Evolutionary conservation across 2,113 vertebrate genomes (phyloP).

Genomic region (Rhizomys pruinosus): DNA sequence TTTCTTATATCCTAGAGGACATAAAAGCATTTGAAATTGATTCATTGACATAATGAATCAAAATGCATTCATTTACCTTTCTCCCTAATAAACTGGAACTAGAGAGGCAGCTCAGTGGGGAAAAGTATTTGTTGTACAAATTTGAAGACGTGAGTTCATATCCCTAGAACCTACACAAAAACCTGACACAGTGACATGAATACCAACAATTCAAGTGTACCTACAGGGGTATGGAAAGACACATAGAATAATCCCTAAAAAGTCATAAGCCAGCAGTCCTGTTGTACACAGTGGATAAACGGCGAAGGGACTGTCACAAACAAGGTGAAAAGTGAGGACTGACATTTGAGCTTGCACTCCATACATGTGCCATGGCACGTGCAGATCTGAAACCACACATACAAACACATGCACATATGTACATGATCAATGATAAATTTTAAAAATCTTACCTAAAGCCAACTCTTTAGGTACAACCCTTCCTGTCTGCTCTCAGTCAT

Average conservation of each 20-base stretch:
- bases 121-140: background rate
- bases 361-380: background rate
- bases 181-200: background rate
- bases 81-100: background rate
- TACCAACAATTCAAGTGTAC: background rate
- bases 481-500: background rate
- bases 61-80: background rate
- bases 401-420: too few species aligned
- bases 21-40: background rate
- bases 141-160: background rate
- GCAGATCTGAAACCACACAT: background rate
- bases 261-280: background rate
- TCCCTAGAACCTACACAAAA: background rate
- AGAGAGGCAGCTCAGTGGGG: too few species aligned
- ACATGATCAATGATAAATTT: background rate
- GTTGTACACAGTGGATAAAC: background rate
- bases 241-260: background rate
- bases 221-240: too few species aligned
- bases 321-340: background rate
- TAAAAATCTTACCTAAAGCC: background rate
- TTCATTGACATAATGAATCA: background rate
- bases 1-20: background rate
- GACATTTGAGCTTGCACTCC: background rate
- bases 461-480: background rate
- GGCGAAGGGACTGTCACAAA: background rate